Conservation (phyloP, 2,888 invertebrate genomes). For the Chouioia cunea region DNA sequence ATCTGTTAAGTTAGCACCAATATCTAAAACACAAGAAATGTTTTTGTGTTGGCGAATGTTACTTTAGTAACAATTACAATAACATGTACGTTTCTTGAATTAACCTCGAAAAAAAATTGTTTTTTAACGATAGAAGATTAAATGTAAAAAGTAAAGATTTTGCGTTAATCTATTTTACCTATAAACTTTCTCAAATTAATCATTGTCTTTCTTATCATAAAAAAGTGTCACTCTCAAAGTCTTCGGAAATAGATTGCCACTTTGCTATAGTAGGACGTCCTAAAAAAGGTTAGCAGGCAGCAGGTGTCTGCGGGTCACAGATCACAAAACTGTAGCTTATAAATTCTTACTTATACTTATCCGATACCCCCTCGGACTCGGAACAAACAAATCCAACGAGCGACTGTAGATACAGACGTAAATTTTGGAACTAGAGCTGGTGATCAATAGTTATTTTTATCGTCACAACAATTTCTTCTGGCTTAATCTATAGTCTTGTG, state of each 20-base stretch:
- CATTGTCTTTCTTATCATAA: slow-evolving; percentile 63
- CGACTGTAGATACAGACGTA: too few species aligned
- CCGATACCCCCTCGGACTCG: too few species aligned
- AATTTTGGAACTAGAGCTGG: too few species aligned
- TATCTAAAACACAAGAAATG: slow-evolving; percentile 73
- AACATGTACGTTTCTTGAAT: not conserved
- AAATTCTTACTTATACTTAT: too few species aligned
- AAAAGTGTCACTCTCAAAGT: slow-evolving; percentile 42
- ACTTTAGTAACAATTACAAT: not conserved
- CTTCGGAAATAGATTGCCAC: slow-evolving; percentile 5
- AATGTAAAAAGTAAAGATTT: not conserved
- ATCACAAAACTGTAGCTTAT: too few species aligned
- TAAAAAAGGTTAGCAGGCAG: slow-evolving; percentile 59
- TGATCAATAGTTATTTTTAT: too few species aligned
- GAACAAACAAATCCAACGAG: too few species aligned
- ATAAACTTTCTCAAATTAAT: slow-evolving; percentile 67
- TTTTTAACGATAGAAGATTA: not conserved
- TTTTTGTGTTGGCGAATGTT: not conserved
- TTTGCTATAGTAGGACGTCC: slow-evolving; percentile 25
- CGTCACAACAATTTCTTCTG: too few species aligned
- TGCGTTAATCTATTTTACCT: slow-evolving; percentile 54
- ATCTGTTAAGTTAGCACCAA: slow-evolving; percentile 92
- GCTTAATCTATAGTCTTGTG: too few species aligned
- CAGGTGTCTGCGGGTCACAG: too few species aligned
- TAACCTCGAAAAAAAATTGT: slow-evolving; percentile 27